Evolutionary conservation across 2,888 invertebrate species (phyloP), one percentile per base, ranked within the genome.

Genomic region (Euzetes globulus): DNA sequence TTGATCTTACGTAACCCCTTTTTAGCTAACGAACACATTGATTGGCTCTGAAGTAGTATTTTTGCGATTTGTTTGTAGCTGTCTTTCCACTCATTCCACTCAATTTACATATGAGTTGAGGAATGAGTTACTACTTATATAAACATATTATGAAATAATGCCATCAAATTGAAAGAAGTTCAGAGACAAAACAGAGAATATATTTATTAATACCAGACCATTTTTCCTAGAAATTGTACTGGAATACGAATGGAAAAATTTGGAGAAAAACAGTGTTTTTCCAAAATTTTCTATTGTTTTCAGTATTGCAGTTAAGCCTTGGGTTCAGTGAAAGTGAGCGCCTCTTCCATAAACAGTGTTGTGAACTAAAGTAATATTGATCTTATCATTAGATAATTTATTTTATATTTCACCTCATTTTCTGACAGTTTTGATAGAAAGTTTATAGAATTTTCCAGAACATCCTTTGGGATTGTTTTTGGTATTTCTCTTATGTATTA

Each of bases 71-170:
- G n/a, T 65, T 68, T 68, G 45, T 45, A 17, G 11, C 55, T 55
- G 55, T n/a, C 13, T 27, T 19, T 29, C 58, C 11, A 65, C 41
- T 68, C 45, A 25, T 19, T 29, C 58, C 11, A 65, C 41, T 68
- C 45, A 25, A 68, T 68, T 68, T 68, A 41, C 68, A 68, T 68
- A 68, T 45, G 45, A 68, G n/a, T 68, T 45, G 19, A 68, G 45
- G 41, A 68, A 45, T 22, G 19, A 68, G 33, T 63, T 33, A 13
- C 15, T n/a, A n/a, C 63, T 22, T 33, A 63, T 55, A 55, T 63
- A 33, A 63, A n/a, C 33, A 33, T 37, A 33, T 63, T 63, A 63
- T 63, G 15, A 17, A n/a, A 50, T 50, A 50, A 50, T n/a, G 4
- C 6, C n/a, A 15, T n/a, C 17, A n/a, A 50, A 15, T 50, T 7